Evolutionary conservation across 2,113 vertebrate genomes (phyloP).

Genomic region (Procavia capensis): DNA sequence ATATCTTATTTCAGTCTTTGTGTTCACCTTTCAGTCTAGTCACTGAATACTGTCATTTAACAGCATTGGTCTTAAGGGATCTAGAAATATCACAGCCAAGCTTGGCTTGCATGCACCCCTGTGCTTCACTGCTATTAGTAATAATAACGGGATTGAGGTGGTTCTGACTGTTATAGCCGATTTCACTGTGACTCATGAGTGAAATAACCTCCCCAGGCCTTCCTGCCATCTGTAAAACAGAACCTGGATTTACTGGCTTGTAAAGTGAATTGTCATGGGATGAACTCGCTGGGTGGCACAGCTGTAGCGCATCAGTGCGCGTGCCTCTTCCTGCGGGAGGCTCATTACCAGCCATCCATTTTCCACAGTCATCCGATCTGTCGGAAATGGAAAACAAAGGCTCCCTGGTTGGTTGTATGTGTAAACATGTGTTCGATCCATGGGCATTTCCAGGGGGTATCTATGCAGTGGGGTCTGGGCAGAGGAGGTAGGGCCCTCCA

Average conservation of each 20-base stretch:
- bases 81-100: background rate
- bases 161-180: background rate
- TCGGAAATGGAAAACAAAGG: background rate
- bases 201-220: background rate
- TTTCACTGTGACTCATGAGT: background rate
- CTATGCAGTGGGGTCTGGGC: background rate
- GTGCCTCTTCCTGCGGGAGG: background rate
- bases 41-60: background rate
- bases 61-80: background rate
- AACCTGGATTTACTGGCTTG: background rate
- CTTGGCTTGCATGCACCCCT: background rate
- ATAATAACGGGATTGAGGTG: background rate
- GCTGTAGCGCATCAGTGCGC: too few relatives aligned
- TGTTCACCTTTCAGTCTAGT: background rate
- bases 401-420: background rate
- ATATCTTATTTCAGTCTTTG: slow-evolving; percentile 27
- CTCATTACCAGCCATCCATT: background rate
- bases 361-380: background rate
- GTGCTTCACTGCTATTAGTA: background rate
- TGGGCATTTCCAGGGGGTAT: background rate
- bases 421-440: too few relatives aligned
- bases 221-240: background rate
- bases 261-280: background rate
- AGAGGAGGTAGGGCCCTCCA: background rate
- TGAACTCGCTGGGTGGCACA: background rate